phyloP scores from a whole-genome alignment of 30 jellyfish, hydroid and myxozoan species.

The Turritopsis rubra region DNA sequence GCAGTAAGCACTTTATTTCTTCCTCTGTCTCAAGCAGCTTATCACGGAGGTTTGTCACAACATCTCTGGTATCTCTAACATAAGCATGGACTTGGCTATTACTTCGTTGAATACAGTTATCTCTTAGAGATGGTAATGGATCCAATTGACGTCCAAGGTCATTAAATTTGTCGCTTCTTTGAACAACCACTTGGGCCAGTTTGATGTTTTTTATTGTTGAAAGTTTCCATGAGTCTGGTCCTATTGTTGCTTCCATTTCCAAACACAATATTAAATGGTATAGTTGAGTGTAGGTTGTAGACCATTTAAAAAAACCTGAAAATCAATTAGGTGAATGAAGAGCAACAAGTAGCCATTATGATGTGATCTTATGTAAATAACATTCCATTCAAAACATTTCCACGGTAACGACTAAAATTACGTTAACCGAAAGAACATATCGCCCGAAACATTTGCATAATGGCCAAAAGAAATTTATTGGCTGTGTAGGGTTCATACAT shows the following conservation, averaged over 20 bases:
- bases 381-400: neutral
- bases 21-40: slow-evolving; percentile 79
- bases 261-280: neutral
- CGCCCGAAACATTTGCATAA: neutral
- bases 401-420: neutral
- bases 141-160: slow-evolving; percentile 79
- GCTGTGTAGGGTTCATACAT: neutral
- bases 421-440: neutral
- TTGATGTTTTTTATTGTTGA: slow-evolving; percentile 59
- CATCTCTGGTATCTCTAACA: slow-evolving; percentile 61
- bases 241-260: slow-evolving; percentile 58
- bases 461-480: neutral
- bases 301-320: neutral
- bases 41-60: slow-evolving; percentile 57
- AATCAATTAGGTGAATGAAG: neutral
- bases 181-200: slow-evolving; percentile 75
- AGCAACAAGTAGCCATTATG: neutral
- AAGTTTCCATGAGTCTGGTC: slow-evolving; percentile 79
- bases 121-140: slow-evolving; percentile 84
- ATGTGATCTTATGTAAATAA: neutral
- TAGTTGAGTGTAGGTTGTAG: neutral
- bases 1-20: slow-evolving; percentile 59
- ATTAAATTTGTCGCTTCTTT: slow-evolving; percentile 84
- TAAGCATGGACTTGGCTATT: slow-evolving; percentile 70
- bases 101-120: slow-evolving; percentile 70